phyloP scores from a whole-genome alignment of 1,140 invertebrate species.

The Diorhabda sublineata region DNA sequence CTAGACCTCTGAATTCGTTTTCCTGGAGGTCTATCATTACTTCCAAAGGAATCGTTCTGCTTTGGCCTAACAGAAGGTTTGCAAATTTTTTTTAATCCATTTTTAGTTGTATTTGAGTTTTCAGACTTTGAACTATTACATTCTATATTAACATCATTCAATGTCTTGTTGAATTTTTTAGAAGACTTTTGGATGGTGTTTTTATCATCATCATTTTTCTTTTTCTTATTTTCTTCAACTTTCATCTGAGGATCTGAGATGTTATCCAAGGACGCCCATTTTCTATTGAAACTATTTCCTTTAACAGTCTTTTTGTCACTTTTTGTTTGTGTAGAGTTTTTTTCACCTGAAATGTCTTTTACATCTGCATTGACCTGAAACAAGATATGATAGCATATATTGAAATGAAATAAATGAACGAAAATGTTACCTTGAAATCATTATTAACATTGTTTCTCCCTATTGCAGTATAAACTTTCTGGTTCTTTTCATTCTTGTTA shows the following conservation, averaged over 20 bases:
- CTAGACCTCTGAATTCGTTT: constrained; percentile 41
- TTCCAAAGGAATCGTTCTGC: constrained; percentile 31
- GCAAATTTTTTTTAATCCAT: constrained; percentile 35
- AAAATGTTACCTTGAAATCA: constrained; percentile 26
- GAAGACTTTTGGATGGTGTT: constrained; percentile 47
- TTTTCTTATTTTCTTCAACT: constrained; percentile 37
- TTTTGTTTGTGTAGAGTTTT: constrained; percentile 31
- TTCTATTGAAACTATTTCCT: constrained; percentile 50
- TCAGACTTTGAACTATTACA: constrained; percentile 35
- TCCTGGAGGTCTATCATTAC: constrained; percentile 36
- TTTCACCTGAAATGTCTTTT: constrained; percentile 38
- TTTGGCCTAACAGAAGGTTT: constrained; percentile 33
- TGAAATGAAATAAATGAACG: background rate
- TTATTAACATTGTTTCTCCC: constrained; percentile 41
- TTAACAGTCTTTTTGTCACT: constrained; percentile 31
- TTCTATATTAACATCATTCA: constrained; percentile 36
- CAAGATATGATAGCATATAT: background rate
- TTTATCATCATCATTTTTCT: constrained; percentile 51
- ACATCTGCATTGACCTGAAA: background rate
- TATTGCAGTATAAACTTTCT: constrained; percentile 46
- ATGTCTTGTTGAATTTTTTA: constrained; percentile 46
- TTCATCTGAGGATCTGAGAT: constrained; percentile 47
- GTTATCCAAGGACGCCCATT: constrained; percentile 57
- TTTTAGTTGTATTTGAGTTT: constrained; percentile 36
- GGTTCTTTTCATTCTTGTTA: constrained; percentile 48